Evolutionary conservation across 2,797 vertebrate genomes (phyloP).

Genomic region (Poeciliopsis infans): DNA sequence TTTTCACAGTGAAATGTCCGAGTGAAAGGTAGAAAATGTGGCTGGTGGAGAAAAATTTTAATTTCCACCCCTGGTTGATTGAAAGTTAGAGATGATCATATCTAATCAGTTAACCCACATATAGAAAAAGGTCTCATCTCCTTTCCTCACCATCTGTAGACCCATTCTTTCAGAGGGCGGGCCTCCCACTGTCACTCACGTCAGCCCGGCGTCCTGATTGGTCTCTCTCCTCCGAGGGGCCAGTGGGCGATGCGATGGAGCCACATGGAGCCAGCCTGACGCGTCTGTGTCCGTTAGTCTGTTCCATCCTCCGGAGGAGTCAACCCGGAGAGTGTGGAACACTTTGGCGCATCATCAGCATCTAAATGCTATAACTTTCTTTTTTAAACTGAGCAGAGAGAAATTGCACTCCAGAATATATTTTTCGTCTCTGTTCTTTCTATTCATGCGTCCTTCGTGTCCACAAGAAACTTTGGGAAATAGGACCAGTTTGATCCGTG

Average conservation of each 20-base stretch:
- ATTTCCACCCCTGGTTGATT: not conserved
- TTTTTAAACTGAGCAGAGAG: not conserved
- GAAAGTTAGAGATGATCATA: not conserved
- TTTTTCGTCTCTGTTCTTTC: conserved; percentile 1
- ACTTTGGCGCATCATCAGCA: conserved; percentile 28
- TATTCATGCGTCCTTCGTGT: not conserved
- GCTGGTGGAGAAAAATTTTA: no score
- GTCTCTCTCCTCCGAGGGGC: conserved; percentile 23
- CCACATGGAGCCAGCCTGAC: conserved; percentile 69
- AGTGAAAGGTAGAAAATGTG: no score
- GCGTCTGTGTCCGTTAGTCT: conserved; percentile 47
- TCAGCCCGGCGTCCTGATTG: conserved; percentile 48
- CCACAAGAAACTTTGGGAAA: not conserved
- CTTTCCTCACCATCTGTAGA: conserved; percentile 19
- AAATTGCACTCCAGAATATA: not conserved
- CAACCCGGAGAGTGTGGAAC: conserved; percentile 25
- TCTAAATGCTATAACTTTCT: not conserved
- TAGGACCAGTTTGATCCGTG: not conserved
- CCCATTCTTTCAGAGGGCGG: conserved; percentile 54
- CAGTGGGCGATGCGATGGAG: conserved; percentile 57
- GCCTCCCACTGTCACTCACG: conserved; percentile 21
- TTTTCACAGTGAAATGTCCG: no score
- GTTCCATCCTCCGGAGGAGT: conserved; percentile 57
- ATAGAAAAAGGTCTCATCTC: not conserved
- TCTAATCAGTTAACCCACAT: not conserved